phyloP scores from a whole-genome alignment of 2,797 vertebrate species.

The Antennarius maculatus region DNA sequence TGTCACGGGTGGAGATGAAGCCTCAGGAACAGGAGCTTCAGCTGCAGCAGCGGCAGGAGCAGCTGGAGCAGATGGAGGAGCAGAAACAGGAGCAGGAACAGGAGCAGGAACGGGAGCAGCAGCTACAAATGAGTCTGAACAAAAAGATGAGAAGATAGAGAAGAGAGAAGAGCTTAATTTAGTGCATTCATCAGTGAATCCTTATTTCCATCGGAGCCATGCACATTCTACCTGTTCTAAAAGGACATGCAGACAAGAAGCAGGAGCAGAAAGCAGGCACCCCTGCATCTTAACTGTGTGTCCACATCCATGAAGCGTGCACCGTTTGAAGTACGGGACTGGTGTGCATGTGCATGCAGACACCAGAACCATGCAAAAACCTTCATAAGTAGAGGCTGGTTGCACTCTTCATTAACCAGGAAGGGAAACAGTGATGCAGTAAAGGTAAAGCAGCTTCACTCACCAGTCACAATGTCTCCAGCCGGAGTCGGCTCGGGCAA shows the following conservation, averaged over 20 bases:
- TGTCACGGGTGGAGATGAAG: conserved; percentile 89
- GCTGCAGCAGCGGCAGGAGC: conserved; percentile 68
- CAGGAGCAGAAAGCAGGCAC: conserved; percentile 37
- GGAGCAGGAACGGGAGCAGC: conserved; percentile 69
- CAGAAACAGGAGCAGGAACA: conserved; percentile 55
- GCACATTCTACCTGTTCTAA: conserved; percentile 22
- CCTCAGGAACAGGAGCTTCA: conserved; percentile 81
- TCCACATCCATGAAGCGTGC: conserved; percentile 62
- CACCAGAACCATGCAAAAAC: conserved; percentile 38
- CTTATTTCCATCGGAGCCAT: conserved; percentile 8
- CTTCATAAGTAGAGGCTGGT: conserved; percentile 22
- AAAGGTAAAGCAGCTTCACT: conserved; percentile 77
- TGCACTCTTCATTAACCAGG: conserved; percentile 67
- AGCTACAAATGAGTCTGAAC: conserved; percentile 88
- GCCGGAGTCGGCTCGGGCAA: conserved; percentile 89
- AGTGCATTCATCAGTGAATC: conserved; percentile 12
- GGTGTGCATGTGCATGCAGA: conserved; percentile 43
- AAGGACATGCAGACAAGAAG: conserved; percentile 45
- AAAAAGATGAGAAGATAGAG: conserved; percentile 11
- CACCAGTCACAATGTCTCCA: conserved; percentile 91
- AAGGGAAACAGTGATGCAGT: conserved; percentile 71
- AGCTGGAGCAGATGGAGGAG: conserved; percentile 75
- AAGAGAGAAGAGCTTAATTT: conserved; percentile 24
- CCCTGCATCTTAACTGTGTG: conserved; percentile 53
- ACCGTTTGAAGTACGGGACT: conserved; percentile 31